phyloP scores from a whole-genome alignment of 2,113 vertebrate species.

The Melanocharis versteri region DNA sequence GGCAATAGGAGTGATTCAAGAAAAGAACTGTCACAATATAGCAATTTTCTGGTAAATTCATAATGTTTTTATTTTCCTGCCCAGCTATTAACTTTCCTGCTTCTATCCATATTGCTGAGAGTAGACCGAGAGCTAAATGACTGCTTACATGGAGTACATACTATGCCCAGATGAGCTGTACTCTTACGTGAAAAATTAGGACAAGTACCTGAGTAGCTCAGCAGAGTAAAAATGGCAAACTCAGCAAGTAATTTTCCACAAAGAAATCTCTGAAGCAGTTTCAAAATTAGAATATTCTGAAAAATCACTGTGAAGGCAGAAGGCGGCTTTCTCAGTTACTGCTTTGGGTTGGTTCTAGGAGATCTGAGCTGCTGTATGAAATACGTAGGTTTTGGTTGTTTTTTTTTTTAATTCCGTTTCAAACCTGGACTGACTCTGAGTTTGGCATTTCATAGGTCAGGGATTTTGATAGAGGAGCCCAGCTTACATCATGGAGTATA shows the following conservation, averaged over 20 bases:
- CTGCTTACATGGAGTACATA: fast-evolving
- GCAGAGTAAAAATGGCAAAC: not conserved
- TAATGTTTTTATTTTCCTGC: not conserved
- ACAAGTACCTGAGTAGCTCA: not conserved
- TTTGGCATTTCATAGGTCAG: not conserved
- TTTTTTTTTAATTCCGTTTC: not conserved
- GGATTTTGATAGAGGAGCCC: not conserved
- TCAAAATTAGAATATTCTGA: not conserved
- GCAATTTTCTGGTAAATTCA: not conserved
- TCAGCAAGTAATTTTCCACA: not conserved
- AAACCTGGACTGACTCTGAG: not conserved
- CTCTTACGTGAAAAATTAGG: not conserved
- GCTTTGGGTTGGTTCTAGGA: not conserved
- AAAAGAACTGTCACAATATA: not conserved
- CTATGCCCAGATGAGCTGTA: not conserved
- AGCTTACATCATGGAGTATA: not conserved
- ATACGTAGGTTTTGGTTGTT: not conserved
- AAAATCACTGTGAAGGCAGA: not conserved
- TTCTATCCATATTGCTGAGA: not conserved
- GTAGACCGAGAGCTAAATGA: not conserved
- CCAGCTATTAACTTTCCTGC: not conserved
- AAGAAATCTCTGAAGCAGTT: not conserved
- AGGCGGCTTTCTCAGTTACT: not conserved
- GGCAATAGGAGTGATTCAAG: not conserved
- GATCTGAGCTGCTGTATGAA: not conserved